A percentile compares a stretch with the other conserved stretches of the same genome.
These are phyloP conservation scores for Pterocles gutturalis DNA, from an alignment of 2,113 vertebrate species.

Conservation along the genomic window DNA sequence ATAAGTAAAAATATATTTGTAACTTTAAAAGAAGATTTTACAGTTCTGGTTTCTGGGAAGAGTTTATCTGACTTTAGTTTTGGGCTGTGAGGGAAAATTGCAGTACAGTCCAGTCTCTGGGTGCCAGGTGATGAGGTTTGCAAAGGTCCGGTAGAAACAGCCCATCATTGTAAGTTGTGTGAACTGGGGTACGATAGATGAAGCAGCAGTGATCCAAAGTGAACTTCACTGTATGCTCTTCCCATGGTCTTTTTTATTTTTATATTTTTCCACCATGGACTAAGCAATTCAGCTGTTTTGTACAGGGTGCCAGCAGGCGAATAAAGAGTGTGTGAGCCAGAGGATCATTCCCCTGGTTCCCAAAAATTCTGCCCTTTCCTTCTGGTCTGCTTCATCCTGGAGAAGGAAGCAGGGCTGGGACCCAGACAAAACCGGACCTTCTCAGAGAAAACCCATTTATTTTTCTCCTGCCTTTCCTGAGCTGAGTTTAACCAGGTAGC, in stretches of 20 bases:
- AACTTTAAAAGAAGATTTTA: not conserved
- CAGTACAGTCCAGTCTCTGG: not conserved
- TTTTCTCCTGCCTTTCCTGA: not conserved
- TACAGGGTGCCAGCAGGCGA: not conserved
- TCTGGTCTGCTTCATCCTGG: not conserved
- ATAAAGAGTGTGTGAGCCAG: not conserved
- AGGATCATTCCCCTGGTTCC: rapidly evolving
- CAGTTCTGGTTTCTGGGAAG: not conserved
- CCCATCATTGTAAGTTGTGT: not conserved
- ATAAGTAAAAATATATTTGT: not conserved
- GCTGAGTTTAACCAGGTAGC: not conserved
- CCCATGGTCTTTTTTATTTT: not conserved
- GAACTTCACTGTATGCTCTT: not conserved
- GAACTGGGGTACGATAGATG: not conserved
- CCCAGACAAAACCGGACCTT: not conserved
- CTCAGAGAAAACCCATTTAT: not conserved
- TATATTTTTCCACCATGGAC: not conserved
- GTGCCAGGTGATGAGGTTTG: not conserved
- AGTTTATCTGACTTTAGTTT: not conserved
- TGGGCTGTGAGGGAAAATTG: not conserved
- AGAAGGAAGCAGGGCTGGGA: not conserved
- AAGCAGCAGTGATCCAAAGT: not conserved
- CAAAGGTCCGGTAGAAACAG: not conserved
- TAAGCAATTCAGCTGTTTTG: not conserved
- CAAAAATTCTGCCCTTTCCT: not conserved